Conservation (phyloP, 1,140 invertebrate genomes). For the Cotesia typhae region DNA sequence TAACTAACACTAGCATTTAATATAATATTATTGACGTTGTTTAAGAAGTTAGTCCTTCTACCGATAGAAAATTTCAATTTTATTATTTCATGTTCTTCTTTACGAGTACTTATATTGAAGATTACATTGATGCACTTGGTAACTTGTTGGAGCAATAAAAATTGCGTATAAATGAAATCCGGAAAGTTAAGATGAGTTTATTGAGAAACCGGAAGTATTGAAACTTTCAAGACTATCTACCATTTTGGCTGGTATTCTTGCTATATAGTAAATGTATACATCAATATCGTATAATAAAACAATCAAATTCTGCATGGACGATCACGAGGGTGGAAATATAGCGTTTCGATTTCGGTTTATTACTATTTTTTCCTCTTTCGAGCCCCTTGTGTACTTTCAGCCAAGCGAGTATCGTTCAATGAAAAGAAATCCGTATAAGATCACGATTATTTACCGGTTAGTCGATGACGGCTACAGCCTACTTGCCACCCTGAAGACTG, state of each 20-base stretch:
- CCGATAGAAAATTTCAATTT: too few species aligned
- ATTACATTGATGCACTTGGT: slow-evolving; percentile 2
- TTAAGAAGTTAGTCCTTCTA: too few species aligned
- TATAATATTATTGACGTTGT: too few species aligned
- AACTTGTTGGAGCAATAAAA: slow-evolving; percentile 5
- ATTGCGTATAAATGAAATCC: slow-evolving; percentile 22
- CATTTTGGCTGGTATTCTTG: too few species aligned
- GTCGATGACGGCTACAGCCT: neutral
- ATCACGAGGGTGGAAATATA: slow-evolving; percentile 35
- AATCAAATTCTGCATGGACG: slow-evolving; percentile 41
- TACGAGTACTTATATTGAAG: neutral
- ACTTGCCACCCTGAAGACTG: slow-evolving; percentile 4
- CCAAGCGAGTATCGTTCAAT: neutral
- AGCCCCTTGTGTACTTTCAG: neutral
- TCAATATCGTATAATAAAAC: slow-evolving; percentile 44
- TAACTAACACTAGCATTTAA: too few species aligned
- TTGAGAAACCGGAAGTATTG: slow-evolving; percentile 27
- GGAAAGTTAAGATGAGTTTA: slow-evolving; percentile 12
- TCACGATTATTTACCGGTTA: slow-evolving; percentile 16
- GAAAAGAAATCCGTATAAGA: slow-evolving; percentile 16
- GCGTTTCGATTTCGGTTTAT: slow-evolving; percentile 19
- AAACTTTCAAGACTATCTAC: slow-evolving; percentile 35
- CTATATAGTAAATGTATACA: neutral
- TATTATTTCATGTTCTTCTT: neutral
- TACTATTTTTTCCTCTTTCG: slow-evolving; percentile 2